Evolutionary conservation across 1,140 invertebrate species (phyloP).

Genomic region (Sipha flava): DNA sequence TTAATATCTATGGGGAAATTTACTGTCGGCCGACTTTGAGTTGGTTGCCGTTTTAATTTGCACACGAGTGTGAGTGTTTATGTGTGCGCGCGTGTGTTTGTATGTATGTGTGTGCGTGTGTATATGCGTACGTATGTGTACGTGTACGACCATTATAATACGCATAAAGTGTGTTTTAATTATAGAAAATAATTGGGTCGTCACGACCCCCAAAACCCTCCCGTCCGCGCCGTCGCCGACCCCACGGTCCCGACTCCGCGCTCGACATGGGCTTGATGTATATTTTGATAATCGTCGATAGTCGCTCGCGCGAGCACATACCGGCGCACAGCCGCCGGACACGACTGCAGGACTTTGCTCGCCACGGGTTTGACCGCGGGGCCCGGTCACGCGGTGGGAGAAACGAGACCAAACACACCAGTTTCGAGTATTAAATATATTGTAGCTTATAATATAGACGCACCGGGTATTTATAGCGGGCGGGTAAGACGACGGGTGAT

Average conservation of each 20-base stretch:
- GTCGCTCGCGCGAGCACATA: too few species aligned
- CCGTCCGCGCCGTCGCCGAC: neutral
- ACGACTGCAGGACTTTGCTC: neutral
- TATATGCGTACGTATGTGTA: neutral
- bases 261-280: too few species aligned
- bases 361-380: neutral
- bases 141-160: neutral
- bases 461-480: too few species aligned
- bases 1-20: neutral
- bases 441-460: too few species aligned
- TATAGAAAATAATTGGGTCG: conserved; percentile 18
- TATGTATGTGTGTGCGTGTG: neutral
- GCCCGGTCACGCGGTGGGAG: neutral
- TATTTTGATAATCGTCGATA: conserved; percentile 12
- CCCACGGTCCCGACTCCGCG: neutral
- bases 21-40: neutral
- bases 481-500: neutral
- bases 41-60: neutral
- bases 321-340: neutral
- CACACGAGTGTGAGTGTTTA: neutral
- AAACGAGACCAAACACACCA: neutral
- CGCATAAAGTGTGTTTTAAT: neutral
- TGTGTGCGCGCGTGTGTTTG: neutral
- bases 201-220: conserved; percentile 3
- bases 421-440: neutral